phyloP scores from a whole-genome alignment of 2,113 vertebrate species.

The Illadopsis cleaveri region DNA sequence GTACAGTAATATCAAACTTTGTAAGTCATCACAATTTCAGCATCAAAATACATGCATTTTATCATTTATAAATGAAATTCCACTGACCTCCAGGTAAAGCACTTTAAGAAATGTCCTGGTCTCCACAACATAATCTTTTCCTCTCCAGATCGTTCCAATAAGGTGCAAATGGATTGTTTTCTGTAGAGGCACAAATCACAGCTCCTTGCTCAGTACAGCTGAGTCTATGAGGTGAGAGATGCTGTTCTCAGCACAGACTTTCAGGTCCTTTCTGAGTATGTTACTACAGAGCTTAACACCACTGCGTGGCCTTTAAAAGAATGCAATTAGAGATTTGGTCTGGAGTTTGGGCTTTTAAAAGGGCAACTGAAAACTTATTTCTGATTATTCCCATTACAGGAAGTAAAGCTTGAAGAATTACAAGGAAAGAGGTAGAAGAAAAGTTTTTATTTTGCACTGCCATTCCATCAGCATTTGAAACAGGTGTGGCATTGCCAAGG shows the following conservation, averaged over 20 bases:
- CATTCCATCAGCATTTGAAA: not conserved
- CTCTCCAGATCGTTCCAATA: not conserved
- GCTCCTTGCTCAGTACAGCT: not conserved
- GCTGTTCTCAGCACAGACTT: not conserved
- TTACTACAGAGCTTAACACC: not conserved
- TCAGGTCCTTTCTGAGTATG: not conserved
- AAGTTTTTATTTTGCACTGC: not conserved
- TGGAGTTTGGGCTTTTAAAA: not conserved
- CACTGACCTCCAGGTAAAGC: slow-evolving; percentile 65
- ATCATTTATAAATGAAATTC: slow-evolving; percentile 41
- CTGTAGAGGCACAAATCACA: slow-evolving; percentile 16
- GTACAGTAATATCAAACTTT: slow-evolving; percentile 48
- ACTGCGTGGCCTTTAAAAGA: not conserved
- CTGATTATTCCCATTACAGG: not conserved
- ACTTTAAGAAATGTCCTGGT: slow-evolving; percentile 46
- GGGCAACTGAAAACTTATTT: not conserved
- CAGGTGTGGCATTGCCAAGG: not conserved
- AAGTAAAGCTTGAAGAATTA: not conserved
- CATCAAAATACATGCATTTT: slow-evolving; percentile 67
- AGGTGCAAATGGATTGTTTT: slow-evolving; percentile 12
- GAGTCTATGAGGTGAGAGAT: not conserved
- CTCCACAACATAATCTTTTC: not conserved
- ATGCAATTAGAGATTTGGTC: not conserved
- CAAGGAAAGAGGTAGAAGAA: slow-evolving; percentile 2
- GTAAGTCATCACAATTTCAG: slow-evolving; percentile 53